These are phyloP conservation scores for Phenacoccus solenopsis DNA, from an alignment of 1,140 invertebrate genomes.

Conservation along the genomic window DNA sequence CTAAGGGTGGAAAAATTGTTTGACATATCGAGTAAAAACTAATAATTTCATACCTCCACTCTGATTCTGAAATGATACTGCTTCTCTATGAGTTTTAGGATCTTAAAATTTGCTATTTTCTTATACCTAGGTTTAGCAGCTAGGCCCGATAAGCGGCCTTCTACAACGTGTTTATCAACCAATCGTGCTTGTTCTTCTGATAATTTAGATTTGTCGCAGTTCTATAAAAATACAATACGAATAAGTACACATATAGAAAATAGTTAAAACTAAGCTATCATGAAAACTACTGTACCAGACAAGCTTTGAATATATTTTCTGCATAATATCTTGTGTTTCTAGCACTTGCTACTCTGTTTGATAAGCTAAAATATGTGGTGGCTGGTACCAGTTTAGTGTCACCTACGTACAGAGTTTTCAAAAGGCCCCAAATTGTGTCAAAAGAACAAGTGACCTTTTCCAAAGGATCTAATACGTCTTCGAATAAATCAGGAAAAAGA, in stretches of 20 bases:
- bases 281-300: slow-evolving; percentile 35
- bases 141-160: slow-evolving; percentile 68
- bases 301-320: slow-evolving; percentile 49
- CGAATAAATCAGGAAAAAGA: slow-evolving; percentile 42
- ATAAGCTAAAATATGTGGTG: slow-evolving; percentile 57
- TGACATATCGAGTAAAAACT: neutral
- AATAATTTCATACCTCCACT: slow-evolving; percentile 35
- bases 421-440: slow-evolving; percentile 72
- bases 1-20: too few species aligned
- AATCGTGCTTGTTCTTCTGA: slow-evolving; percentile 55
- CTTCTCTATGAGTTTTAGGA: slow-evolving; percentile 31
- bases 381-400: slow-evolving; percentile 65
- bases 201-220: slow-evolving; percentile 42
- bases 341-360: slow-evolving; percentile 53
- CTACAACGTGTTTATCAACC: slow-evolving; percentile 61
- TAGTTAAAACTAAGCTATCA: slow-evolving; percentile 13
- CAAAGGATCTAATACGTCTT: slow-evolving; percentile 59
- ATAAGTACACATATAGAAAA: slow-evolving; percentile 10
- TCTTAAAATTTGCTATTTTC: slow-evolving; percentile 32
- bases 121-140: slow-evolving; percentile 34
- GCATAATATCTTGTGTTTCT: slow-evolving; percentile 51
- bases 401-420: slow-evolving; percentile 69
- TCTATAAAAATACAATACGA: slow-evolving; percentile 25
- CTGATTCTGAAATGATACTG: slow-evolving; percentile 47
- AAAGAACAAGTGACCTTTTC: slow-evolving; percentile 58